These are phyloP conservation scores for Microtus richardsoni DNA, from an alignment of 2,113 vertebrate genomes.

Conservation along the genomic window DNA sequence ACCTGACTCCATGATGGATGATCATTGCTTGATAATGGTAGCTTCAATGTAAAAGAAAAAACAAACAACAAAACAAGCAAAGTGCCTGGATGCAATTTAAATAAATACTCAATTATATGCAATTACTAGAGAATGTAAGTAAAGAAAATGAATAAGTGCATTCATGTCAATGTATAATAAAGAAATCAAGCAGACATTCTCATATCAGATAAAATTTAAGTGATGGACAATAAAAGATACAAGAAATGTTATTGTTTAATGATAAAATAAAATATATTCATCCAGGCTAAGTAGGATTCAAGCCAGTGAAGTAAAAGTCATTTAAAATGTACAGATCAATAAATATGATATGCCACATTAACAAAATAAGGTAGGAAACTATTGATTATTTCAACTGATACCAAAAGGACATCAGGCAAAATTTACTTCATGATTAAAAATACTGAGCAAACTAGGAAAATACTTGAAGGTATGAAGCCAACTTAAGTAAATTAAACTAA, in stretches of 20 bases:
- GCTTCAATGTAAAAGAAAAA: not conserved
- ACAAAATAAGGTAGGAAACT: not conserved
- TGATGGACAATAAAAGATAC: not conserved
- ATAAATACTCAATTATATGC: not conserved
- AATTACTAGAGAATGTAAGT: not conserved
- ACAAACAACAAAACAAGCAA: not conserved
- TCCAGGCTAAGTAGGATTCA: not conserved
- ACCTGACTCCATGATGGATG: not conserved
- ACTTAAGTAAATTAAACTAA: not conserved
- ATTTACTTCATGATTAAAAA: not conserved
- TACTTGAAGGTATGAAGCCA: not conserved
- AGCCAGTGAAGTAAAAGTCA: not conserved
- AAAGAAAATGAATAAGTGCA: not conserved
- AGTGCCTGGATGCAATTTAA: not conserved
- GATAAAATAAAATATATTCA: not conserved
- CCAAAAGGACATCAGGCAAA: not conserved
- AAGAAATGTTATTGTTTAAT: not conserved
- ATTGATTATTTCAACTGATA: not conserved
- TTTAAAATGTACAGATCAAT: not conserved
- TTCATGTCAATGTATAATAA: not conserved
- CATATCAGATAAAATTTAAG: not conserved
- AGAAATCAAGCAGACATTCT: not conserved
- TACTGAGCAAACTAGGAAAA: not conserved
- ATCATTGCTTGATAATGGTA: not conserved
- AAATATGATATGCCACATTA: not conserved